Conservation (phyloP, 2,113 vertebrate species). For the Leucosticte australis region DNA sequence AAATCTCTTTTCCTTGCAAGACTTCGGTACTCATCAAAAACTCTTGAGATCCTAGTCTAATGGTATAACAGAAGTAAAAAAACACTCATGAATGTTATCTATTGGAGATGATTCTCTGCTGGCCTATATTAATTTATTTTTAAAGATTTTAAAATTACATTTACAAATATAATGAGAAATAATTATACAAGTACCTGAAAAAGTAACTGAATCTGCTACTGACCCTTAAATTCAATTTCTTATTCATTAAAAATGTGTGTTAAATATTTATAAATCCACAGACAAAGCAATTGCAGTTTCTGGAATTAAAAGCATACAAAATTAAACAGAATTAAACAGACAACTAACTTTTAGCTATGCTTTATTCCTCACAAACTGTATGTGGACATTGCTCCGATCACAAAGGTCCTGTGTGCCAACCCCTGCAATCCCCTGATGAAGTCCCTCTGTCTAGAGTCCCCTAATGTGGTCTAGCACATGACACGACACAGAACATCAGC, state of each 20-base stretch:
- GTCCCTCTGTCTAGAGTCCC: background rate
- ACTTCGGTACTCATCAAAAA: background rate
- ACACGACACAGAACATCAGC: background rate
- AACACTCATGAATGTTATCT: background rate
- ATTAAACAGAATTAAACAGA: background rate
- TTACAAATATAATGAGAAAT: slow-evolving; percentile 55
- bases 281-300: slow-evolving; percentile 13
- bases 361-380: background rate
- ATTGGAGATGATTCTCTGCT: slow-evolving; percentile 26
- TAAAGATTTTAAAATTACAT: slow-evolving; percentile 35
- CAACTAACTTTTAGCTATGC: background rate
- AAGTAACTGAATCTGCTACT: slow-evolving; percentile 1
- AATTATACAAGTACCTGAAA: slow-evolving; percentile 14
- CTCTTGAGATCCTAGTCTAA: background rate
- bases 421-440: background rate
- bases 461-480: background rate
- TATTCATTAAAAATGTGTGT: slow-evolving; percentile 32
- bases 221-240: slow-evolving; percentile 31
- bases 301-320: slow-evolving; percentile 11
- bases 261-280: slow-evolving; percentile 49
- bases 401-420: background rate
- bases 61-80: background rate
- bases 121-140: slow-evolving; percentile 22
- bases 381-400: background rate
- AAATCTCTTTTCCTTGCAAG: slow-evolving; percentile 24